Evolutionary conservation across 1,140 invertebrate species (phyloP), one percentile per base, ranked within the genome.

Genomic region (Dryas iulia): DNA sequence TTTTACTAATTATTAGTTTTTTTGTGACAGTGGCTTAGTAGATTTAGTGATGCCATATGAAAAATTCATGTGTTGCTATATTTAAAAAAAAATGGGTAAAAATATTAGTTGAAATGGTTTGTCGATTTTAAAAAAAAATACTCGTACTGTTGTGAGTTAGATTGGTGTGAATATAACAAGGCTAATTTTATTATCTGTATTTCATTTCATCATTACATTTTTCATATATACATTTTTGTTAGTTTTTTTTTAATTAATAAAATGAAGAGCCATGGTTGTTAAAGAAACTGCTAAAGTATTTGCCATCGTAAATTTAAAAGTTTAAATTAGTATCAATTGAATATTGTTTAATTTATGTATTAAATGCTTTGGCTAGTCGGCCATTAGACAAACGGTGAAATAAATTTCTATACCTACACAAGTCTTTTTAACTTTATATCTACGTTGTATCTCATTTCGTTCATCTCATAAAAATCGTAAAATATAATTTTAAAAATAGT

Each of bases 341-440:
- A 39, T 39, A 39, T 39, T 39, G 35, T 7, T 39, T 14, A 39
- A 39, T 39, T 39, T 39, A n/a, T n/a, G 6, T 39, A 18, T 39
- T n/a, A 39, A 14, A 39, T 39, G 14, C 39, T 47, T 47, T 39
- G 11, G 33, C 4, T 6, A n/a, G 33, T 35, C 33, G 33, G 33
- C 33, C 59, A 12, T 52, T 47, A 47, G 59, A 66, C 39, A 77
- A 74, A 75, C 76, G 82, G 77, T 82, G 81, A 76, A 73, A 82
- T 84, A 84, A 86, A 86, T 84, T 82, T 86, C 86, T 86, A 86
- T 80, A 84, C 81, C 39, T 47, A 47, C n/a, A 47, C 4, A 47
- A 12, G 14, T 39, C 21, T 47, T 10, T 21, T 47, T 10, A 47
- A 47, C 14, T 47, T 47, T 47, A n/a, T n/a, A n/a, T n/a, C n/a